These are phyloP conservation scores for Diarsia brunnea DNA, from an alignment of 2,888 invertebrate genomes.

Conservation along the genomic window DNA sequence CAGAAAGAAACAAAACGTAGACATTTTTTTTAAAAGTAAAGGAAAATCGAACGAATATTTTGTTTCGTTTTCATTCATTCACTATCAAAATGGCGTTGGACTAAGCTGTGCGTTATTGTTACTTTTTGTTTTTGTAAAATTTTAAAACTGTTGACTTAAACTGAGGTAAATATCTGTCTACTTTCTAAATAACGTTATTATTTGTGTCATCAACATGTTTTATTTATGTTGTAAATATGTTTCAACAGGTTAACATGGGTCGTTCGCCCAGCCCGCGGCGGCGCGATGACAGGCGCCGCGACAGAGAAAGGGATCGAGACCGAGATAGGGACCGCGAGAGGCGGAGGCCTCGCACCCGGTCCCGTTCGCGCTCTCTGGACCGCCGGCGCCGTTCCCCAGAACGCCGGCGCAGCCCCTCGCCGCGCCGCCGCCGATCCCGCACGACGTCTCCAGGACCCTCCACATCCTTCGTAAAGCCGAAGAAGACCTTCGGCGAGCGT, in stretches of 20 bases:
- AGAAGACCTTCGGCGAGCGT: constrained; percentile 89
- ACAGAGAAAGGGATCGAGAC: constrained; percentile 73
- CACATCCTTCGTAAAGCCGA: constrained; percentile 83
- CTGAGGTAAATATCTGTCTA: constrained; percentile 77
- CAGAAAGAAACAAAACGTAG: constrained; percentile 67
- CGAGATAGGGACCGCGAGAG: constrained; percentile 86
- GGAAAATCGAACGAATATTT: constrained; percentile 40
- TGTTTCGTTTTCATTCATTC: constrained; percentile 23
- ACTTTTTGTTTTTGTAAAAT: constrained; percentile 84
- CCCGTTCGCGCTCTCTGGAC: constrained; percentile 86
- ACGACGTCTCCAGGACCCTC: constrained; percentile 83
- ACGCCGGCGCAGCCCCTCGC: constrained; percentile 75
- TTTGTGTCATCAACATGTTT: neutral
- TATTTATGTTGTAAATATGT: constrained; percentile 38
- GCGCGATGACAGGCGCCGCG: constrained; percentile 83
- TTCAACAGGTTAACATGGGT: constrained; percentile 81
- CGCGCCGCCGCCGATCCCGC: constrained; percentile 80
- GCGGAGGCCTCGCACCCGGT: constrained; percentile 83
- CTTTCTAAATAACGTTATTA: neutral
- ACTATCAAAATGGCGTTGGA: constrained; percentile 86
- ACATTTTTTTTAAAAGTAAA: constrained; percentile 46
- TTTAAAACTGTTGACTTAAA: constrained; percentile 82
- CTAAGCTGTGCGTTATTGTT: constrained; percentile 83
- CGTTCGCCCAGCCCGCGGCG: constrained; percentile 89
- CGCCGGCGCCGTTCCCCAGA: constrained; percentile 87